phyloP scores from a whole-genome alignment of 2,797 vertebrate species.

The Rhabdophis nuchalis region DNA sequence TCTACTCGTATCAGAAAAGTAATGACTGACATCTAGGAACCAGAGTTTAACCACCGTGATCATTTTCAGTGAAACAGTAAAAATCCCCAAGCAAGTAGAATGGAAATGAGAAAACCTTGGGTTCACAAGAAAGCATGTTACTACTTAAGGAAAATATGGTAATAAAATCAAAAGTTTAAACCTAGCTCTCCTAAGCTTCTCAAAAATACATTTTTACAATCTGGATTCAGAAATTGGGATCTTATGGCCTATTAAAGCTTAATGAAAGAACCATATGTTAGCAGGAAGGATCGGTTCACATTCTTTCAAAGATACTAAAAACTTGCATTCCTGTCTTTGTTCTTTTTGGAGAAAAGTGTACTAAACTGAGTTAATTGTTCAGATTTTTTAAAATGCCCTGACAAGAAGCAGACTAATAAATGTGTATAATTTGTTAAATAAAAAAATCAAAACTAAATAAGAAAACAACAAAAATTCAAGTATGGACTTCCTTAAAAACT shows the following conservation, averaged over 20 bases:
- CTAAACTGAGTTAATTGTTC: slow-evolving; percentile 58
- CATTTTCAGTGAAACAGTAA: slow-evolving; percentile 1
- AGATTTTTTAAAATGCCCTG: slow-evolving; percentile 46
- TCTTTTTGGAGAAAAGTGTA: slow-evolving; percentile 47
- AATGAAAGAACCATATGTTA: slow-evolving; percentile 58
- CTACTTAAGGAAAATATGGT: slow-evolving; percentile 11
- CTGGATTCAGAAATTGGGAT: slow-evolving; percentile 61
- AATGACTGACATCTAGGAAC: not conserved
- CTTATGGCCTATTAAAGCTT: slow-evolving; percentile 57
- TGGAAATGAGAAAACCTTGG: not conserved
- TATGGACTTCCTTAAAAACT: slow-evolving; percentile 48
- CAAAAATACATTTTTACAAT: slow-evolving; percentile 37
- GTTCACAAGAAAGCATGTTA: slow-evolving; percentile 1
- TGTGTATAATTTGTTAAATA: not conserved
- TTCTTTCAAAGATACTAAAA: slow-evolving; percentile 56
- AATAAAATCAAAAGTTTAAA: slow-evolving; percentile 27
- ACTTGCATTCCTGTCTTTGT: slow-evolving; percentile 52
- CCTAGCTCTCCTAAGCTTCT: slow-evolving; percentile 44
- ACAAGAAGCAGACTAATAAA: slow-evolving; percentile 33
- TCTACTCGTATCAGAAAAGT: not conserved
- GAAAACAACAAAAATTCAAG: slow-evolving; percentile 27
- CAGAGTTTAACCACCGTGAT: not conserved
- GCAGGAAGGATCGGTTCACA: slow-evolving; percentile 62
- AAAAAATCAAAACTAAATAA: slow-evolving; percentile 36
- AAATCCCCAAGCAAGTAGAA: not conserved